Evolutionary conservation across 1,140 invertebrate species (phyloP).

Genomic region (Hyles vespertilio): DNA sequence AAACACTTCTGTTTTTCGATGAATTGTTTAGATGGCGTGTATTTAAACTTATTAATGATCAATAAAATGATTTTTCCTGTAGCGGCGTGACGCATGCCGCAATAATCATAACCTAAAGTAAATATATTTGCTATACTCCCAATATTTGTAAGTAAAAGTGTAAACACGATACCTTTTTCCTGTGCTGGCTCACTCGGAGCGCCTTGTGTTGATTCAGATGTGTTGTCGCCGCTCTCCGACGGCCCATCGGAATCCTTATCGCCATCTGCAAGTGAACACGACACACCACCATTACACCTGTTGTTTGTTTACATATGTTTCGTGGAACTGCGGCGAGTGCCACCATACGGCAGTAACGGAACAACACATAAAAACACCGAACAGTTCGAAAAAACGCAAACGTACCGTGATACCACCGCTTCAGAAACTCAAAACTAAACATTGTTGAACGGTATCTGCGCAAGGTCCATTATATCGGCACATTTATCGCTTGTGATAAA

Average conservation of each 20-base stretch:
- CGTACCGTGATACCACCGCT: conserved; percentile 64
- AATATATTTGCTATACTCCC: no score
- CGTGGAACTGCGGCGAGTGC: neutral
- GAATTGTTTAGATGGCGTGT: neutral
- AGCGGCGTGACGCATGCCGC: no score
- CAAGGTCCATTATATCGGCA: conserved; percentile 45
- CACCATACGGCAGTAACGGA: no score
- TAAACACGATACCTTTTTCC: conserved; percentile 60
- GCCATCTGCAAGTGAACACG: conserved; percentile 59
- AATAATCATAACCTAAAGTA: neutral
- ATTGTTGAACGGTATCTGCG: conserved; percentile 45
- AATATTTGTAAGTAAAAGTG: no score
- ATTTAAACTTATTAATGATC: neutral
- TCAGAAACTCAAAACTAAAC: conserved; percentile 69
- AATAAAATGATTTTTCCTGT: no score
- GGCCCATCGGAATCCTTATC: conserved; percentile 72
- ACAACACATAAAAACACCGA: conserved; percentile 3
- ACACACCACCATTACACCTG: conserved; percentile 18
- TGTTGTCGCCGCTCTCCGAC: conserved; percentile 73
- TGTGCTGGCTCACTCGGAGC: conserved; percentile 60
- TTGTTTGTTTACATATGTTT: conserved; percentile 20
- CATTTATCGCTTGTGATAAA: conserved; percentile 55
- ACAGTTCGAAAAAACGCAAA: conserved; percentile 16
- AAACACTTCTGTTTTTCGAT: neutral
- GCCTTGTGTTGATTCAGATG: conserved; percentile 66